Evolutionary conservation across 2,797 vertebrate genomes (phyloP).

Genomic region (Bothrops alternatus): DNA sequence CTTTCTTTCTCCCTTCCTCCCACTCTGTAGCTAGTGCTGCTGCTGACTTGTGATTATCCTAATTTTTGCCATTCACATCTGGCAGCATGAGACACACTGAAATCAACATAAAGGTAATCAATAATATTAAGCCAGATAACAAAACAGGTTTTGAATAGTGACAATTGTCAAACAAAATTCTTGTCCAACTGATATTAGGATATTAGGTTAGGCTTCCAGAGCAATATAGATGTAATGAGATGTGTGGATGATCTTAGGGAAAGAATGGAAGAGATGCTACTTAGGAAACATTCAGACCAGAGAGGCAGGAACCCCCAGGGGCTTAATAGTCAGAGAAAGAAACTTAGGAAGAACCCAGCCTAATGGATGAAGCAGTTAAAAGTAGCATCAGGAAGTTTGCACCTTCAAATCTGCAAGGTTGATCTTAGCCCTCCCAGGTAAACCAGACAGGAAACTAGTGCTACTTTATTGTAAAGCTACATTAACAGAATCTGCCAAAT

Average conservation of each 20-base stretch:
- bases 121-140: not conserved
- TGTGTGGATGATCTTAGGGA: not conserved
- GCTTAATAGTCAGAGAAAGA: not conserved
- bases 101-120: not conserved
- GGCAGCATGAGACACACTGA: not conserved
- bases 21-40: not conserved
- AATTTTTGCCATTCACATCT: not conserved
- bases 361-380: not conserved
- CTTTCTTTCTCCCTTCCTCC: too few relatives aligned
- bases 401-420: not conserved
- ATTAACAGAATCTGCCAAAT: not conserved
- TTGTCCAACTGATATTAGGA: not conserved
- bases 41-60: not conserved
- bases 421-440: not conserved
- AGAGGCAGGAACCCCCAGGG: not conserved
- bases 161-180: not conserved
- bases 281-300: not conserved
- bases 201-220: not conserved
- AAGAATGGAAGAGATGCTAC: not conserved
- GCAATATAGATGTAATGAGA: not conserved
- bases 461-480: not conserved
- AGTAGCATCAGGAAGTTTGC: not conserved
- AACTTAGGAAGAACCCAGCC: not conserved
- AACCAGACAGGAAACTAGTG: not conserved
- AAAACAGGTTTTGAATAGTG: not conserved